Base-by-base conservation (phyloP, 1,140 invertebrate species). In the Thrips palmi region DNA sequence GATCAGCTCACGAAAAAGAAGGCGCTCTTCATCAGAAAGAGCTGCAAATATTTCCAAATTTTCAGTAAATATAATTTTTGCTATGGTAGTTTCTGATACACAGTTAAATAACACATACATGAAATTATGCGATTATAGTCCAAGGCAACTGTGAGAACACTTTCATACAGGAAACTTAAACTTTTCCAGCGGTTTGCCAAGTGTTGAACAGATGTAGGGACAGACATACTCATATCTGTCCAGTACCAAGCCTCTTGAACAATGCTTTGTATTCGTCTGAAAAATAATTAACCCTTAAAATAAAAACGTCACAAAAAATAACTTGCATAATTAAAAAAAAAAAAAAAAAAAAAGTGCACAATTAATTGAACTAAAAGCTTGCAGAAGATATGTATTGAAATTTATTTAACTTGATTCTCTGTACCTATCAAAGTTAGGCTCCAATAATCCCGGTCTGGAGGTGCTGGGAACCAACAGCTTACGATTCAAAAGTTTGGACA, bases 381-480 rank as follows among this genome's bases (percentile, higher is more conserved):
- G n/a, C 18, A 39, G 7, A 43, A 37, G 28, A 24, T 27, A 28
- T 37, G n/a, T 11, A 3, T 18, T 14, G 20, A 39, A 31, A 28
- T 33, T 54, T 52, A n/a, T n/a, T n/a, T n/a, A n/a, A n/a, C n/a
- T n/a, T n/a, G n/a, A n/a, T n/a, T n/a, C n/a, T n/a, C n/a, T n/a
- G n/a, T 59, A 74, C 72, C 63, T 64, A 56, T 85, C 75, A 39
- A 87, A 76, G 53, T 86, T 86, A 49, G 74, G 75, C 55, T 85
- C 77, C 30, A 88, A 50, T 32, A 80, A 57, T 2, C 74, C 72
- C 30, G 59, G 64, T 44, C 65, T 66, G 4, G 55, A 52, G 49
- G 71, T 78, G 20, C 68, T 67, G 30, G 65, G 60, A 62, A 88
- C 73, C 28, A 88, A 52, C 10, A 75, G 72, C 32, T 68, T 65